A percentile compares a stretch with the other conserved stretches of the same genome.
phyloP scores from a whole-genome alignment of 1,140 invertebrate species.

The Heliconius congener region DNA sequence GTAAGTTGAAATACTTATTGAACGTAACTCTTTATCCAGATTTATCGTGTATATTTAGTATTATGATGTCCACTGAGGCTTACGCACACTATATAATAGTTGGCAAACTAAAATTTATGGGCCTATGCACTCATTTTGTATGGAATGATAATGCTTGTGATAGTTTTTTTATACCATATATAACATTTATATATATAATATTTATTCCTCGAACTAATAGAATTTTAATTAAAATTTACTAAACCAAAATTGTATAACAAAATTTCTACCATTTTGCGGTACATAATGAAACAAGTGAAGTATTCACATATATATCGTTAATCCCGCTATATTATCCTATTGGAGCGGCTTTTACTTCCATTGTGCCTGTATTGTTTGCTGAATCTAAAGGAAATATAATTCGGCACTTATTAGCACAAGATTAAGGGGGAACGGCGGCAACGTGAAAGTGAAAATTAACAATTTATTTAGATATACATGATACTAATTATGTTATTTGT shows the following conservation, averaged over 20 bases:
- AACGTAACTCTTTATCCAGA: too few species aligned
- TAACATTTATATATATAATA: too few species aligned
- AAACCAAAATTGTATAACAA: not conserved
- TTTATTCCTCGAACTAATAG: too few species aligned
- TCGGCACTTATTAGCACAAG: not conserved
- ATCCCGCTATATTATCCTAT: not conserved
- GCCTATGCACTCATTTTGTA: too few species aligned
- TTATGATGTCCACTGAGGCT: too few species aligned
- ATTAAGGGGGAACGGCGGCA: not conserved
- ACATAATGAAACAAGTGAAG: not conserved
- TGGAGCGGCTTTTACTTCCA: not conserved
- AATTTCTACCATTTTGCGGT: not conserved
- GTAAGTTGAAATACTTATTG: too few species aligned
- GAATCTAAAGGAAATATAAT: slow-evolving; percentile 8
- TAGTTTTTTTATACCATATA: too few species aligned
- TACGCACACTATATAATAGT: too few species aligned
- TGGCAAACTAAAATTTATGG: too few species aligned
- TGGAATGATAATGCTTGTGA: too few species aligned
- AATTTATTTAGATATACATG: not conserved
- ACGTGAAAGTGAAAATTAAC: not conserved
- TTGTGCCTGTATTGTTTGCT: not conserved
- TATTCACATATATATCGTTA: not conserved
- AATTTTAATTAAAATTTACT: not conserved
- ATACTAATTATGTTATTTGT: not conserved
- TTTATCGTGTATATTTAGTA: too few species aligned